These are phyloP conservation scores for Ia io DNA, from an alignment of 2,113 vertebrate species.

Conservation along the genomic window DNA sequence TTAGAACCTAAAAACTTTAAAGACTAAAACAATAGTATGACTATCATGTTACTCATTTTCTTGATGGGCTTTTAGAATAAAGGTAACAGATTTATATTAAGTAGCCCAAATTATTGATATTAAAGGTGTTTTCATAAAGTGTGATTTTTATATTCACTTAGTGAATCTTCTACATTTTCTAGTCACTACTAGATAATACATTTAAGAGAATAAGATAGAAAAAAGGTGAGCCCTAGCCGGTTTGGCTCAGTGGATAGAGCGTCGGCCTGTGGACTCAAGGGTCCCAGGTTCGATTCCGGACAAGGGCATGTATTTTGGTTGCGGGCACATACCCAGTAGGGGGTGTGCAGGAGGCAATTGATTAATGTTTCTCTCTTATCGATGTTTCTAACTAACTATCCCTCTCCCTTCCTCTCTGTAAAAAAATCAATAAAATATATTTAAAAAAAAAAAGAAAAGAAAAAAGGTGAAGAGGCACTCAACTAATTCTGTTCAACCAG, in stretches of 20 bases:
- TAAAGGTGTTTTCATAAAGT: conserved; percentile 23
- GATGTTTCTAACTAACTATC: too few species aligned
- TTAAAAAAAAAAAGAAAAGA: too few species aligned
- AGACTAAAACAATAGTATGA: neutral
- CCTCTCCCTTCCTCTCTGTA: too few species aligned
- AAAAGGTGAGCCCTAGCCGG: neutral
- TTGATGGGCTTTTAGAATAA: neutral
- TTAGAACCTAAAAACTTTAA: conserved; percentile 3
- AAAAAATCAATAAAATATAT: too few species aligned
- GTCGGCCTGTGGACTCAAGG: too few species aligned
- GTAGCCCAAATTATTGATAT: neutral
- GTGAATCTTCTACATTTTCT: neutral
- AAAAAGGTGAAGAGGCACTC: neutral
- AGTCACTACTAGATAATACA: neutral
- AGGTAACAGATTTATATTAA: neutral
- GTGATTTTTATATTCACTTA: neutral
- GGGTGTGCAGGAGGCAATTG: too few species aligned
- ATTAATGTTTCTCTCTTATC: too few species aligned
- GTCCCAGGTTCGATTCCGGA: too few species aligned
- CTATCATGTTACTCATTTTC: neutral
- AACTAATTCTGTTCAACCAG: neutral
- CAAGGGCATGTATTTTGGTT: too few species aligned
- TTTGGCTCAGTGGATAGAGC: too few species aligned
- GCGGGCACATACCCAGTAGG: too few species aligned
- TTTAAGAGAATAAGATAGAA: neutral